phyloP scores from a whole-genome alignment of 2,113 vertebrate species.

The Herpetotheres cachinnans region DNA sequence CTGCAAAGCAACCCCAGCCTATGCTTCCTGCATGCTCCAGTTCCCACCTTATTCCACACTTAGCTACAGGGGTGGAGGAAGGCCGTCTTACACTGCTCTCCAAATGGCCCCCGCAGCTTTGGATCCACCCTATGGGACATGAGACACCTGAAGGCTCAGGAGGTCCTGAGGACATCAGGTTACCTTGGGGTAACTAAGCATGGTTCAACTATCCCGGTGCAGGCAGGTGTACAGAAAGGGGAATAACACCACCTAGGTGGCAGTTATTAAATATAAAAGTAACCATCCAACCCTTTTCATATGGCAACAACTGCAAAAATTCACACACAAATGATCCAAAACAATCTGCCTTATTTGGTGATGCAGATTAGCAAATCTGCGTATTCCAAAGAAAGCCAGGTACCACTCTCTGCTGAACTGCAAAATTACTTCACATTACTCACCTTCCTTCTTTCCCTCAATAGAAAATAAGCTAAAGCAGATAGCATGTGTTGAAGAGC shows the following conservation, averaged over 20 bases:
- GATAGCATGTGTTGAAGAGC: not conserved
- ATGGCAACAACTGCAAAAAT: not conserved
- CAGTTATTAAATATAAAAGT: not conserved
- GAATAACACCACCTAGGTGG: not conserved
- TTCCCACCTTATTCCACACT: not conserved
- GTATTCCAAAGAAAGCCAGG: not conserved
- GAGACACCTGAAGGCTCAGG: not conserved
- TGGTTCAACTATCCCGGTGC: not conserved
- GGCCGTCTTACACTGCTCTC: not conserved
- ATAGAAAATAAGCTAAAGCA: not conserved
- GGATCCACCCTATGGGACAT: not conserved
- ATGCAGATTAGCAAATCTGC: not conserved
- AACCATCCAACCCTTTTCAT: not conserved
- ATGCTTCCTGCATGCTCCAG: not conserved
- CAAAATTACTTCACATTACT: not conserved
- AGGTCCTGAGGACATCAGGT: not conserved
- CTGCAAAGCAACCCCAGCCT: not conserved
- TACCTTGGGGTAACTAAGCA: not conserved
- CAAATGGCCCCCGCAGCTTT: fast-evolving
- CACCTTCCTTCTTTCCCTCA: not conserved
- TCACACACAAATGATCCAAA: not conserved
- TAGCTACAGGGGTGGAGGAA: not conserved
- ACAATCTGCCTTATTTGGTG: not conserved
- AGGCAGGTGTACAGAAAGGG: not conserved
- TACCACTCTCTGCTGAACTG: not conserved